Evolutionary conservation across 2,113 vertebrate genomes (phyloP).

Genomic region (Cygnus buccinator): DNA sequence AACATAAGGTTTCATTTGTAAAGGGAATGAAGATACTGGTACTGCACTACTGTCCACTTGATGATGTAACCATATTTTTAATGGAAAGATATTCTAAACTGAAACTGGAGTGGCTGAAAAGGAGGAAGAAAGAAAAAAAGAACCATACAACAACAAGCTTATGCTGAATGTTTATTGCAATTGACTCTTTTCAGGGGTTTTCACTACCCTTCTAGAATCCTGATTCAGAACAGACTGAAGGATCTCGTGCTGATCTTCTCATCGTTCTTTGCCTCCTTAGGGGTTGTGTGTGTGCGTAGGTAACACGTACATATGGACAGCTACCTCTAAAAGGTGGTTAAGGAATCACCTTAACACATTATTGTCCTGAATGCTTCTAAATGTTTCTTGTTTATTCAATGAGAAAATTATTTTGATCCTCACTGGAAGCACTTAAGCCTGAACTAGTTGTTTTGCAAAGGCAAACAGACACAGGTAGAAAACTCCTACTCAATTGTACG

Average conservation of each 20-base stretch:
- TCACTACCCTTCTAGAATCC: background rate
- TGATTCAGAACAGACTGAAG: background rate
- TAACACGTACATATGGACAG: background rate
- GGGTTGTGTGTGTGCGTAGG: rapidly evolving
- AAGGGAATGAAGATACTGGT: background rate
- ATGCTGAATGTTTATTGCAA: background rate
- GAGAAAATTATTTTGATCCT: background rate
- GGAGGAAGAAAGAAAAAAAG: background rate
- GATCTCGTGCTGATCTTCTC: background rate
- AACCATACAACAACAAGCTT: background rate
- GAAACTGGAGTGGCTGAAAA: background rate
- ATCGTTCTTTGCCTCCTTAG: background rate
- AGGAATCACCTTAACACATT: background rate
- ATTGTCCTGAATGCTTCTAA: background rate
- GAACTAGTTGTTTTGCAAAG: background rate
- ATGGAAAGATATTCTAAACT: background rate
- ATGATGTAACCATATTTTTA: background rate
- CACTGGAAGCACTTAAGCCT: background rate
- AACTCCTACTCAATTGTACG: background rate
- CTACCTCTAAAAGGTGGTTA: background rate
- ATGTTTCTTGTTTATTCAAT: background rate
- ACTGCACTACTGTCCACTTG: background rate
- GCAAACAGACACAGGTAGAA: background rate
- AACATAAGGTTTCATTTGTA: background rate
- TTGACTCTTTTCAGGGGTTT: background rate